Evolutionary conservation across 2,113 vertebrate genomes (phyloP).

Genomic region (Sinocyclocheilus grahami): DNA sequence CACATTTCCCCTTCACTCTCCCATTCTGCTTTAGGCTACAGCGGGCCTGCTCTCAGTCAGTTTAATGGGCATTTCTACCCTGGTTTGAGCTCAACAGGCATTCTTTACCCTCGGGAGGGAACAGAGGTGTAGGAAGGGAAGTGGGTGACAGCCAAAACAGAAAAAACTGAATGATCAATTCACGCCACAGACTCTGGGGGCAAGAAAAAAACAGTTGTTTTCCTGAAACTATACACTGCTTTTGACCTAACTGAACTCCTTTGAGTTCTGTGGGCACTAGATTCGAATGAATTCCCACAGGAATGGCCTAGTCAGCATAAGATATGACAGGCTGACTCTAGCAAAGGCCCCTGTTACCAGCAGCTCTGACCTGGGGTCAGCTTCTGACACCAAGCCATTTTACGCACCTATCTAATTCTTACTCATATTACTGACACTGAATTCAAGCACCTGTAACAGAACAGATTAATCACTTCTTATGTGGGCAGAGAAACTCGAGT

Average conservation of each 20-base stretch:
- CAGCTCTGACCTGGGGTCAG: slow-evolving; percentile 61
- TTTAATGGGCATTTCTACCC: slow-evolving; percentile 90
- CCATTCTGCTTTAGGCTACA: slow-evolving; percentile 80
- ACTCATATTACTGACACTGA: slow-evolving; percentile 63
- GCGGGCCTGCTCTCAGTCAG: slow-evolving; percentile 85
- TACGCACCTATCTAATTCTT: slow-evolving; percentile 58
- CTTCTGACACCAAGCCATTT: slow-evolving; percentile 73
- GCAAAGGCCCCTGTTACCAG: slow-evolving; percentile 64
- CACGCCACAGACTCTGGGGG: background rate
- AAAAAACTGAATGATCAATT: background rate
- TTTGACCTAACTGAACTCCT: slow-evolving; percentile 45
- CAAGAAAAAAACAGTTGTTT: background rate
- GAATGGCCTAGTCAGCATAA: slow-evolving; percentile 73
- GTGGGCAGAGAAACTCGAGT: slow-evolving; percentile 32
- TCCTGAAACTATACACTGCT: slow-evolving; percentile 40
- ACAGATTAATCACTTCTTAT: slow-evolving; percentile 34
- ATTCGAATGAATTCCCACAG: slow-evolving; percentile 74
- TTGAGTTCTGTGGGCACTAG: slow-evolving; percentile 66
- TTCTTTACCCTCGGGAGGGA: slow-evolving; percentile 88
- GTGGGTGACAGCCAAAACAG: slow-evolving; percentile 23
- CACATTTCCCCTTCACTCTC: slow-evolving; percentile 78
- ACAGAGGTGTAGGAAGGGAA: slow-evolving; percentile 84
- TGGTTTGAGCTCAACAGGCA: slow-evolving; percentile 74
- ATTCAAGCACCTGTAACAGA: slow-evolving; percentile 63
- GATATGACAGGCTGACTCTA: slow-evolving; percentile 57